These are phyloP conservation scores for Calameuta idolon DNA, from an alignment of 2,888 invertebrate genomes.

Conservation along the genomic window DNA sequence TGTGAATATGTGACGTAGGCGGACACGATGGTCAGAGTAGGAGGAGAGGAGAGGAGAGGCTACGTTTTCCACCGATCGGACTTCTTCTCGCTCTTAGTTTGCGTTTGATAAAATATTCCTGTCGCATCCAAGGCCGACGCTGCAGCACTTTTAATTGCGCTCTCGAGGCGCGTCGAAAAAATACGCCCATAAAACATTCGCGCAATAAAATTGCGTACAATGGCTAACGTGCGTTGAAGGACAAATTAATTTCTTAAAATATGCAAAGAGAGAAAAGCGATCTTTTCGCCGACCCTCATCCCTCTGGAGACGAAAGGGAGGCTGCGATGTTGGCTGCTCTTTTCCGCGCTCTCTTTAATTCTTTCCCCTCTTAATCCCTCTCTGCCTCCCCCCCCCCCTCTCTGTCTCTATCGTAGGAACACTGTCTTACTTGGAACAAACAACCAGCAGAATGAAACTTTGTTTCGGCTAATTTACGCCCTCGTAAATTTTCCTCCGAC, in stretches of 20 bases:
- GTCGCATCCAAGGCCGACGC: conserved; percentile 19
- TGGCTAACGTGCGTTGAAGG: conserved; percentile 45
- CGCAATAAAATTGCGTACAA: conserved; percentile 47
- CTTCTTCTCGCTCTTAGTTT: not conserved
- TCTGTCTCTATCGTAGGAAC: not conserved
- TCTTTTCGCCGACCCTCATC: not conserved
- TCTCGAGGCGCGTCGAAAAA: conserved; percentile 13
- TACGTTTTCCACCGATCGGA: conserved; percentile 6
- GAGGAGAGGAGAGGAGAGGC: not conserved
- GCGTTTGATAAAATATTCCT: conserved; percentile 27
- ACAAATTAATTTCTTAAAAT: conserved; percentile 42
- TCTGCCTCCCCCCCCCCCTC: not conserved
- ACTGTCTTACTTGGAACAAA: conserved; percentile 11
- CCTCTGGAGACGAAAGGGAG: not conserved
- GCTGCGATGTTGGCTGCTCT: too few species aligned
- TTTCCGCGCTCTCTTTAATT: too few species aligned
- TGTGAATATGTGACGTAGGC: not conserved
- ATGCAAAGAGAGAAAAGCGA: conserved; percentile 3
- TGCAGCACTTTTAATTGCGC: conserved; percentile 40
- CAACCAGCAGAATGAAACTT: conserved; percentile 34
- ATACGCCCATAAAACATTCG: conserved; percentile 44
- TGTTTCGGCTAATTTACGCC: conserved; percentile 53
- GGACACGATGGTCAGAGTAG: not conserved
- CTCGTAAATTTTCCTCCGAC: conserved; percentile 47
- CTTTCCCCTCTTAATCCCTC: too few species aligned